Percentiles rank a stretch among this genome's conserved stretches.
Evolutionary conservation across 2,888 invertebrate species (phyloP).

Genomic region (Junonia oenone): DNA sequence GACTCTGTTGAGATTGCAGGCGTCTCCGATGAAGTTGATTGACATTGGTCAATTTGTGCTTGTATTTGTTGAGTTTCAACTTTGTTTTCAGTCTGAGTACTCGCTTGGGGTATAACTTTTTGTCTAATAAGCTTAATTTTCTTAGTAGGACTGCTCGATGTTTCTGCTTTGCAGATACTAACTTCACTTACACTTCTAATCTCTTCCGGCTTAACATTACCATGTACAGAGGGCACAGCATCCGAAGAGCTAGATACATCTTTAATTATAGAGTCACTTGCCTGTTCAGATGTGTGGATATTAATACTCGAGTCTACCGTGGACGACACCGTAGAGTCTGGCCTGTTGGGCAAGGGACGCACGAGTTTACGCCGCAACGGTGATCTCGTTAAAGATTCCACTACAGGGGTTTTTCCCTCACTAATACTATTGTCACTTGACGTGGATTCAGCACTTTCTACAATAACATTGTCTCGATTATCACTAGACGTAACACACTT

Average conservation of each 20-base stretch:
- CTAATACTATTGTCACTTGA: conserved; percentile 70
- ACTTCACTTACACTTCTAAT: conserved; percentile 70
- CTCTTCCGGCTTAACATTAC: conserved; percentile 64
- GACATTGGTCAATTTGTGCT: conserved; percentile 51
- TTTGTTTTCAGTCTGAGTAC: conserved; percentile 38
- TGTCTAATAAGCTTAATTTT: conserved; percentile 73
- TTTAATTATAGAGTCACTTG: conserved; percentile 54
- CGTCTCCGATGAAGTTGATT: conserved; percentile 54
- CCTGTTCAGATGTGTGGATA: conserved; percentile 43
- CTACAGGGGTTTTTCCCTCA: conserved; percentile 45
- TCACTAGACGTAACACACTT: conserved; percentile 71
- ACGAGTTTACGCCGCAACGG: conserved; percentile 62
- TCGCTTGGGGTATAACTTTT: conserved; percentile 49
- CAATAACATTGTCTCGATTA: conserved; percentile 61
- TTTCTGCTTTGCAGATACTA: conserved; percentile 75
- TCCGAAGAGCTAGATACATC: conserved; percentile 75
- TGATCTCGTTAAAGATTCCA: conserved; percentile 50
- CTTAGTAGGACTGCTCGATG: conserved; percentile 62
- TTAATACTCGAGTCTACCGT: conserved; percentile 58
- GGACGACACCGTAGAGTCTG: conserved; percentile 73
- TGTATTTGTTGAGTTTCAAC: conserved; percentile 33
- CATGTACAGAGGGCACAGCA: conserved; percentile 56
- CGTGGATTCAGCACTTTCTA: conserved; percentile 72
- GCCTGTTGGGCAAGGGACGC: conserved; percentile 57
- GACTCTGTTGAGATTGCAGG: conserved; percentile 37